Base-by-base conservation (phyloP, 92 coral and sea anemone genomes). In the Phenganax stokvisi region DNA sequence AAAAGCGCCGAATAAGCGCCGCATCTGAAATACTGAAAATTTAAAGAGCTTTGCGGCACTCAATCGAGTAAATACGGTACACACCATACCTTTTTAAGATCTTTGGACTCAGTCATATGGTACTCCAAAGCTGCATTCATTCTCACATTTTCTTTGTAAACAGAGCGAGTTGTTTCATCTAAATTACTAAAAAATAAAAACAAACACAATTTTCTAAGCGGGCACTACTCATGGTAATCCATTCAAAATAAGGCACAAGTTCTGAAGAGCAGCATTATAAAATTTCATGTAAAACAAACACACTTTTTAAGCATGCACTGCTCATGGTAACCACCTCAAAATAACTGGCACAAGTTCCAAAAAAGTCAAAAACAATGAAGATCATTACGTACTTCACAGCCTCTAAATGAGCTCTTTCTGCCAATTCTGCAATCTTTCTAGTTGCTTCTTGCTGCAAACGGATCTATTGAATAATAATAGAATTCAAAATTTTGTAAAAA, bases 361-460 rank as follows among this genome's bases (percentile, higher is more conserved):
- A 58, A 3, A 10, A 20, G 73, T 11, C 20, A 51, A 16, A 69
- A 12, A 30, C 30, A 12, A 10, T 9, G 8, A 2, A 8, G 25
- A 6, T 69, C 17, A 57, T 44, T 56, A 69, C 63, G 72, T 68
- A 93, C 98, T 90, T 90, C 57, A 96, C 92, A 37, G 99, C 99
- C 72, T 96, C 99, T 8, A 92, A 84, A 68, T 96, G 99, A 9
- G 99, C 99, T 87, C 94, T 90, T 73, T 96, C 99, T 0, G 99
- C 99, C 51, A 96, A 86, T 80, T 96, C 99, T 27, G 99, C 96
- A 75, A 96, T 96, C 80, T 96, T 96, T 83, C 88, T 91, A 74
- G 93, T 96, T 65, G 99, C 97, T 85, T 96, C 99, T 82, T 96
- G 99, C 82, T 96, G 99, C 37, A 96, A 71, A 28, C 99, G 88